Evolutionary conservation across 2,113 vertebrate species (phyloP).

Genomic region (Aspiorhynchus laticeps): DNA sequence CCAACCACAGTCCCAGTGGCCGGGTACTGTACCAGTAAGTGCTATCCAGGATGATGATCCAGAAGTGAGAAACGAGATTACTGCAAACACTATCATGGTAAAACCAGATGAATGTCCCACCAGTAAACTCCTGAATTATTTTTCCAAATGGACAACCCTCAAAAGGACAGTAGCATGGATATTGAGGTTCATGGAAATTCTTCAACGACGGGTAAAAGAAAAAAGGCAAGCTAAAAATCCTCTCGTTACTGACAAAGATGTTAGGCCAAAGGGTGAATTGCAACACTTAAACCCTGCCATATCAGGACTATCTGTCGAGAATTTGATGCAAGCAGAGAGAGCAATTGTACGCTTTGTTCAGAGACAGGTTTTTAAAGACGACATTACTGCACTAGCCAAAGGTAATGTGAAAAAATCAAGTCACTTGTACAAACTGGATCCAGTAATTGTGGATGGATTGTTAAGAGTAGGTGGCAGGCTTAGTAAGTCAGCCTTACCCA

Average conservation of each 20-base stretch:
- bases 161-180: neutral
- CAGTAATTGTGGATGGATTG: neutral
- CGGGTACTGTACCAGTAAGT: neutral
- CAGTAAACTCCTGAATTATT: neutral
- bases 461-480: conserved; percentile 40
- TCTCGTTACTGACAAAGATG: neutral
- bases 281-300: neutral
- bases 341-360: neutral
- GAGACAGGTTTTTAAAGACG: neutral
- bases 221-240: too few species aligned
- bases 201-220: neutral
- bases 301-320: neutral
- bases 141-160: neutral
- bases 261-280: neutral
- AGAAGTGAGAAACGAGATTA: neutral
- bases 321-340: neutral
- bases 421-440: conserved; percentile 18
- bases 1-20: conserved; percentile 6
- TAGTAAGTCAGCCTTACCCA: neutral
- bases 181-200: neutral
- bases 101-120: neutral
- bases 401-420: conserved; percentile 4
- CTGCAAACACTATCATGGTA: neutral
- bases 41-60: conserved; percentile 2
- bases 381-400: neutral